A percentile compares a stretch with the other conserved stretches of the same genome.
phyloP scores from a whole-genome alignment of 2,888 invertebrate genomes.

The Tethea ocularis region DNA sequence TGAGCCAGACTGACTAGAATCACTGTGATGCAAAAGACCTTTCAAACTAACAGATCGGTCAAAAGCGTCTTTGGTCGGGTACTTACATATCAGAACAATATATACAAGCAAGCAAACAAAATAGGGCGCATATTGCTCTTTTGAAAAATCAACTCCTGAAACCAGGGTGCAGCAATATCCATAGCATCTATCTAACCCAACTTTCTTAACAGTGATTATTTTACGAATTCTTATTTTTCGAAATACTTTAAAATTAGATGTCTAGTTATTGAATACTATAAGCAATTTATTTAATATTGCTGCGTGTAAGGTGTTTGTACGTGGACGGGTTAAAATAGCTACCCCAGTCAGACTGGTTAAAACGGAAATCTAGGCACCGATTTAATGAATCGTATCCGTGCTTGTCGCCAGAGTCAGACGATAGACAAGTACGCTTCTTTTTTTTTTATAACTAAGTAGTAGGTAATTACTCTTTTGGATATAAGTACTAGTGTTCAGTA shows the following conservation, averaged over 20 bases:
- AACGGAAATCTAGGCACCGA: constrained; percentile 73
- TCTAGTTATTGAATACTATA: not conserved
- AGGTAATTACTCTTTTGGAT: constrained; percentile 8
- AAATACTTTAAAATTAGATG: too few relatives aligned
- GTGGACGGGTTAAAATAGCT: constrained; percentile 44
- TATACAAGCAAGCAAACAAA: too few relatives aligned
- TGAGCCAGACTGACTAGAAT: too few relatives aligned
- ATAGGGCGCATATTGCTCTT: too few relatives aligned
- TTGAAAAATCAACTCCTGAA: too few relatives aligned
- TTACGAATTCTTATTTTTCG: too few relatives aligned
- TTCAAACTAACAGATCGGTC: not conserved
- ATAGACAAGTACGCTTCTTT: constrained; percentile 43
- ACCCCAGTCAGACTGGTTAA: constrained; percentile 65
- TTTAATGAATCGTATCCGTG: constrained; percentile 76
- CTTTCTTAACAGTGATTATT: too few relatives aligned
- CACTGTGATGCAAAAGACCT: not conserved
- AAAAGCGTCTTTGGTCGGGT: too few relatives aligned
- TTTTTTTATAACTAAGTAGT: constrained; percentile 33
- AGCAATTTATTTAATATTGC: not conserved
- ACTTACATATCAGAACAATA: too few relatives aligned
- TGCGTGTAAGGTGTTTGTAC: constrained; percentile 31
- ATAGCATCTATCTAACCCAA: too few relatives aligned
- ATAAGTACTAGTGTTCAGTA: too few relatives aligned
- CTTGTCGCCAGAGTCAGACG: constrained; percentile 48
- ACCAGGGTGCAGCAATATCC: too few relatives aligned